A percentile compares a stretch with the other conserved stretches of the same genome.
Conservation (phyloP, 53 echinoderm and acorn worm genomes). For the Crossaster papposus region DNA sequence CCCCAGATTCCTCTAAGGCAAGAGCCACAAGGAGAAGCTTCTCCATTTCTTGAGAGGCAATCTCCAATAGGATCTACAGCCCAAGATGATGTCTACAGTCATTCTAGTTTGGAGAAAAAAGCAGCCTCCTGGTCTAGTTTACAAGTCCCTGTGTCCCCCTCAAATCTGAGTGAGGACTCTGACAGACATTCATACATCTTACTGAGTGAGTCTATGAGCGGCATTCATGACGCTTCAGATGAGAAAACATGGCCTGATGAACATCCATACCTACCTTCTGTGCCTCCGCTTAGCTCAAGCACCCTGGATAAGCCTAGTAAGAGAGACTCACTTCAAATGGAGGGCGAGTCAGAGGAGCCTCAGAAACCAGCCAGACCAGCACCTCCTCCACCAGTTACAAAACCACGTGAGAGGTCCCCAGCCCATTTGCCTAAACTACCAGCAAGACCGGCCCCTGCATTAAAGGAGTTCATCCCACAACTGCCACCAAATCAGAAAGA, state of each 20-base stretch:
- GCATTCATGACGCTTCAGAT: neutral
- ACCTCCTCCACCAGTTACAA: conserved; percentile 43
- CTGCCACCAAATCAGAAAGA: conserved; percentile 27
- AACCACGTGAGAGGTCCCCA: conserved; percentile 23
- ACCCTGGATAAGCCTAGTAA: neutral
- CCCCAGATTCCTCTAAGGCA: conserved; percentile 18
- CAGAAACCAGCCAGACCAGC: conserved; percentile 49
- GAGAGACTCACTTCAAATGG: neutral
- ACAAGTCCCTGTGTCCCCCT: neutral
- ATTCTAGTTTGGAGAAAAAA: neutral
- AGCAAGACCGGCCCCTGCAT: conserved; percentile 35
- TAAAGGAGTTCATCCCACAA: neutral
- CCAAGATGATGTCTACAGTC: neutral
- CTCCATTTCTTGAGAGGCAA: conserved; percentile 12
- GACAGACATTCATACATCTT: conserved; percentile 46
- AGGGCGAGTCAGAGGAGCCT: neutral
- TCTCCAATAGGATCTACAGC: conserved; percentile 8
- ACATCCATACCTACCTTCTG: neutral
- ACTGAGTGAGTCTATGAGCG: conserved; percentile 44
- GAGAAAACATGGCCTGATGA: conserved; percentile 8
- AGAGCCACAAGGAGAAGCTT: conserved; percentile 38
- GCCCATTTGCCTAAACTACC: conserved; percentile 27
- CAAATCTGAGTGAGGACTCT: conserved; percentile 17
- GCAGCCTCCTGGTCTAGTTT: conserved; percentile 25
- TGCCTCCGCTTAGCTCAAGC: conserved; percentile 13